Percentiles rank a stretch among this genome's conserved stretches.
Evolutionary conservation across 2,113 vertebrate species (phyloP).

Genomic region (Neoarius graeffei): DNA sequence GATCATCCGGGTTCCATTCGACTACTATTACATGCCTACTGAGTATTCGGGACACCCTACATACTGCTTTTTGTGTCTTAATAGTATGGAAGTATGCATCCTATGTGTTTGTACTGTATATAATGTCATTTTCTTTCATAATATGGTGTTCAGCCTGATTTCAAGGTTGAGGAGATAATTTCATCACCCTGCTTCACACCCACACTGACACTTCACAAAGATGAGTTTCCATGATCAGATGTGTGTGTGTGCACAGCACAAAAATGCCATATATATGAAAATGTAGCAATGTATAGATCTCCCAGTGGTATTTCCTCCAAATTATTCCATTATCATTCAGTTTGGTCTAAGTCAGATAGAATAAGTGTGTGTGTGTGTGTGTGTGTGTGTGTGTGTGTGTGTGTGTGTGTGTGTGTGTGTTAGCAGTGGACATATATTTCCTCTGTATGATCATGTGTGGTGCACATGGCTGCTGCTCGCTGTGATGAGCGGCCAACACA

Average conservation of each 20-base stretch:
- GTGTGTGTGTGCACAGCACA: not conserved
- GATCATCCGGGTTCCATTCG: too few species aligned
- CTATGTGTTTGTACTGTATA: not conserved
- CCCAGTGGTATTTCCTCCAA: not conserved
- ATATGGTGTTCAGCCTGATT: not conserved
- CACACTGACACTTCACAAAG: not conserved
- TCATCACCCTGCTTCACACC: conserved; percentile 11
- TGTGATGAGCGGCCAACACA: conserved; percentile 49
- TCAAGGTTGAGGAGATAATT: conserved; percentile 9
- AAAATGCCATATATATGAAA: conserved; percentile 3
- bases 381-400: not conserved
- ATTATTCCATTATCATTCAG: not conserved
- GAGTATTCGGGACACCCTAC: too few species aligned
- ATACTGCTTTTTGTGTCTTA: too few species aligned
- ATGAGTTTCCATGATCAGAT: not conserved
- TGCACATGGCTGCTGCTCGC: conserved; percentile 41
- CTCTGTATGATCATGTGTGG: conserved; percentile 43
- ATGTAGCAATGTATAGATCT: too few species aligned
- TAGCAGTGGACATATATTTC: conserved; percentile 42
- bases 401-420: conserved; percentile 19
- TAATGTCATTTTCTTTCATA: not conserved
- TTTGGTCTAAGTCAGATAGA: not conserved
- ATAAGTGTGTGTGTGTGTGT: not conserved
- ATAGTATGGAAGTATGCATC: too few species aligned
- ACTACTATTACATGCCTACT: too few species aligned